These are phyloP conservation scores for Leptinotarsa rubiginosa DNA, from an alignment of 2,888 invertebrate genomes.

Conservation along the genomic window DNA sequence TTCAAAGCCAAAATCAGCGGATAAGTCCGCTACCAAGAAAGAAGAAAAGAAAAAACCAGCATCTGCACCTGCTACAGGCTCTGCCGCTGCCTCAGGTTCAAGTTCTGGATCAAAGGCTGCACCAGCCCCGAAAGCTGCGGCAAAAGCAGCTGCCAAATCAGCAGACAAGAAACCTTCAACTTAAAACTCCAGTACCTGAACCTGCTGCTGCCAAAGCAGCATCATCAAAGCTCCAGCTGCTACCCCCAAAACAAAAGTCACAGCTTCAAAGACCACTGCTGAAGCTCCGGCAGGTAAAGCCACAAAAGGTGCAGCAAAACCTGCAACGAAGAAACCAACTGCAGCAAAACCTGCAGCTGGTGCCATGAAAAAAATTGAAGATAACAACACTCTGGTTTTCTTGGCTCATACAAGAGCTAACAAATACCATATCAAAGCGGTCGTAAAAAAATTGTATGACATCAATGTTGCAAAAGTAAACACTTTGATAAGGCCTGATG, in stretches of 20 bases:
- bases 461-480: slow-evolving; percentile 99
- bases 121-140: slow-evolving; percentile 57
- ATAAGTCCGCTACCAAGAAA: slow-evolving; percentile 79
- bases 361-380: slow-evolving; percentile 99
- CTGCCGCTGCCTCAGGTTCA: slow-evolving; percentile 60
- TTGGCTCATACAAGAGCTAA: slow-evolving; percentile 96
- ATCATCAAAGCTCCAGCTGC: slow-evolving; percentile 57
- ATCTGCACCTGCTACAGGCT: slow-evolving; percentile 57
- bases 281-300: slow-evolving; percentile 51
- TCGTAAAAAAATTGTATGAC: slow-evolving; percentile 98
- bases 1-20: slow-evolving; percentile 82
- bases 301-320: slow-evolving; percentile 55
- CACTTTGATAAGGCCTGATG: slow-evolving; percentile 96
- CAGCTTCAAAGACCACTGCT: slow-evolving; percentile 65
- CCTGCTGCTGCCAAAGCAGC: slow-evolving; percentile 55
- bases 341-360: slow-evolving; percentile 60
- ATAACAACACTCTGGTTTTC: slow-evolving; percentile 99
- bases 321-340: slow-evolving; percentile 54
- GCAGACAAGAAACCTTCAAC: slow-evolving; percentile 48
- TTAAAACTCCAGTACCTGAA: slow-evolving; percentile 58
- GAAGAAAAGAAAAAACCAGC: slow-evolving; percentile 68
- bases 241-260: slow-evolving; percentile 44
- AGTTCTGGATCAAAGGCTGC: slow-evolving; percentile 60
- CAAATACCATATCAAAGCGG: slow-evolving; percentile 96
- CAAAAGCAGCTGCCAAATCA: slow-evolving; percentile 47